Evolutionary conservation across 2,888 invertebrate species (phyloP), one percentile per base, ranked within the genome.

Genomic region (Dasysyrphus albostriatus): DNA sequence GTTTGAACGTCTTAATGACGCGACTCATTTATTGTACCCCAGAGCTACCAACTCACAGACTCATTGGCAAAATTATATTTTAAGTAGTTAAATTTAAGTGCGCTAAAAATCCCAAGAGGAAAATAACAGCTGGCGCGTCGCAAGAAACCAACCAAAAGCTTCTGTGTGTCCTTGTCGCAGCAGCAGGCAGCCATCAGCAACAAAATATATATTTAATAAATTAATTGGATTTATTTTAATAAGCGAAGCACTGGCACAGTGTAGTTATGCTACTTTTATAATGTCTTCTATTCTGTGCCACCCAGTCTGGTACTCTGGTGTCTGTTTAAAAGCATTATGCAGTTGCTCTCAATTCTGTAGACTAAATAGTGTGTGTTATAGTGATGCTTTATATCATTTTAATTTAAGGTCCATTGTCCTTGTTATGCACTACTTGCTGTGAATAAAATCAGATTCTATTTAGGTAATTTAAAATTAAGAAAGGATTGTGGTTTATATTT

Each of bases 201-300:
- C 32, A 80, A 72, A 72, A 58, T 44, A 72, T 72, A 65, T 75
- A 51, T 47, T 76, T 72, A 69, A 85, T 81, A 77, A 85, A 85
- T 85, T 85, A 85, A 85, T 76, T 85, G 81, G 76, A 73, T 85
- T 81, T 58, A 85, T 76, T 77, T 85, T 76, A 81, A 85, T 85
- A 81, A 72, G 81, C 56, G 39, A 67, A 59, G 24, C 77, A 47
- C 44, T 59, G 47, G n/a, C 37, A 67, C 14, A 4, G 42, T n/a
- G 39, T 14, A 61, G 42, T 42, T 61, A 24, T 42, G 42, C 6
- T 39, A 47, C 39, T n/a, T n/a, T n/a, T 42, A 58, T 58, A 16
- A 54, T 32, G 4, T 54, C 8, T 29, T 14, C 5, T 4, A 51
- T 24, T 12, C 6, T 24, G 24, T 24, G 24, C 51, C 7, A 54